Conservation (phyloP, 2,888 invertebrate genomes). For the Morpho helenor region DNA sequence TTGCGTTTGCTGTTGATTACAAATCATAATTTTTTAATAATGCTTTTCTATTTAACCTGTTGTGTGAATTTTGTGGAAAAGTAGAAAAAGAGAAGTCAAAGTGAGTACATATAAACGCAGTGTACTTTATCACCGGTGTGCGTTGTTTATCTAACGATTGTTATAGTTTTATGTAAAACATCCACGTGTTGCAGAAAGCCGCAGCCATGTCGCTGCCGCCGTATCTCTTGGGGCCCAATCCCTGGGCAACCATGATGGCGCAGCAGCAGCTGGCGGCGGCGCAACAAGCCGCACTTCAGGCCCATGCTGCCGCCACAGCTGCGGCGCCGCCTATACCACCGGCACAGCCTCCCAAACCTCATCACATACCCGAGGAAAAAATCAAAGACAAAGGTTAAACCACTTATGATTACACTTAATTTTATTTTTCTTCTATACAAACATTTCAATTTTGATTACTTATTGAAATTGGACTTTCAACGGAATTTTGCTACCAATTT, state of each 20-base stretch:
- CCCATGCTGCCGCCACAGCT: constrained; percentile 78
- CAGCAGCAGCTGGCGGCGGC: constrained; percentile 88
- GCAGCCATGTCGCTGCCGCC: constrained; percentile 88
- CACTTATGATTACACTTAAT: neutral
- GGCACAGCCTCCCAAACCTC: constrained; percentile 81
- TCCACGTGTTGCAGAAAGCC: constrained; percentile 43
- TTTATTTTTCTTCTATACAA: neutral
- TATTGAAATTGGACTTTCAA: too few relatives aligned
- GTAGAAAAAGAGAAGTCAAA: constrained; percentile 10
- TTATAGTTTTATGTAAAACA: constrained; percentile 6
- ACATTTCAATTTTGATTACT: too few relatives aligned
- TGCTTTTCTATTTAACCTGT: neutral
- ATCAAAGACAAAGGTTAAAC: constrained; percentile 92
- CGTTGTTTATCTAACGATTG: constrained; percentile 8
- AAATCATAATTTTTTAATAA: neutral
- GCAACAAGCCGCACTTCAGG: constrained; percentile 82
- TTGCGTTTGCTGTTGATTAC: constrained; percentile 12
- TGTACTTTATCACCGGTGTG: constrained; percentile 7
- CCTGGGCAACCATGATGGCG: constrained; percentile 95
- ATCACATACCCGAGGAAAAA: constrained; percentile 94
- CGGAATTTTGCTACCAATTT: too few relatives aligned
- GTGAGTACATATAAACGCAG: constrained; percentile 27
- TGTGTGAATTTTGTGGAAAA: constrained; percentile 11
- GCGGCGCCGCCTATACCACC: constrained; percentile 71
- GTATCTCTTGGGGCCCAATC: constrained; percentile 87